Conservation (phyloP, 2,888 invertebrate species). For the Tetragonula carbonaria region DNA sequence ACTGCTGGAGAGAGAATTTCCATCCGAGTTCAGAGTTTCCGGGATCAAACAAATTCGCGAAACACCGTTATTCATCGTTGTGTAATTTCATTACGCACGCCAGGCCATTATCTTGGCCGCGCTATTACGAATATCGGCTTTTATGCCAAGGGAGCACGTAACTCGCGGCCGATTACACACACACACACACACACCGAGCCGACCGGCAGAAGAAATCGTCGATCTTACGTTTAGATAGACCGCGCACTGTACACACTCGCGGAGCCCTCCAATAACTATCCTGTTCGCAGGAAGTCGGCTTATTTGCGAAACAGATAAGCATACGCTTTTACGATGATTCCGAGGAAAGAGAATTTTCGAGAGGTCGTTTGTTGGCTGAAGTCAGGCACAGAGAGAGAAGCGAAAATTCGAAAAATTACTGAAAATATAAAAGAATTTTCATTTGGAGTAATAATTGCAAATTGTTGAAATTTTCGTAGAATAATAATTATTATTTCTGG, state of each 20-base stretch:
- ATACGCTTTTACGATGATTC: neutral
- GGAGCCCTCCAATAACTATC: neutral
- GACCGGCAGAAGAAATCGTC: neutral
- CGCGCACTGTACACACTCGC: neutral
- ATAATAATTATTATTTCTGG: too few species aligned
- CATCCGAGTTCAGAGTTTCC: slow-evolving; percentile 20
- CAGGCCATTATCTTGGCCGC: slow-evolving; percentile 13
- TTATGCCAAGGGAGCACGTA: slow-evolving; percentile 1
- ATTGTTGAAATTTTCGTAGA: too few species aligned
- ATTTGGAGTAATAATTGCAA: too few species aligned
- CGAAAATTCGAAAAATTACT: too few species aligned
- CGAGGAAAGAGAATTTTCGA: neutral
- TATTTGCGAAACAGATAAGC: neutral
- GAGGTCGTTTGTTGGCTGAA: neutral
- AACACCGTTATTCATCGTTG: slow-evolving; percentile 6
- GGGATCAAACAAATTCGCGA: slow-evolving; percentile 27
- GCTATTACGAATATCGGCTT: slow-evolving; percentile 18
- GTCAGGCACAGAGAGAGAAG: neutral
- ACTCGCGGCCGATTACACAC: neutral
- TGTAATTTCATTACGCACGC: slow-evolving; percentile 25
- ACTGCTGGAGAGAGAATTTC: neutral
- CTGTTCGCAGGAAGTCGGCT: neutral
- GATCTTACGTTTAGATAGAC: neutral
- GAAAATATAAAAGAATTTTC: too few species aligned
- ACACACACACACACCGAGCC: neutral